Base-by-base conservation (phyloP, 2,888 invertebrate species). In the Himalopsyche japonica region DNA sequence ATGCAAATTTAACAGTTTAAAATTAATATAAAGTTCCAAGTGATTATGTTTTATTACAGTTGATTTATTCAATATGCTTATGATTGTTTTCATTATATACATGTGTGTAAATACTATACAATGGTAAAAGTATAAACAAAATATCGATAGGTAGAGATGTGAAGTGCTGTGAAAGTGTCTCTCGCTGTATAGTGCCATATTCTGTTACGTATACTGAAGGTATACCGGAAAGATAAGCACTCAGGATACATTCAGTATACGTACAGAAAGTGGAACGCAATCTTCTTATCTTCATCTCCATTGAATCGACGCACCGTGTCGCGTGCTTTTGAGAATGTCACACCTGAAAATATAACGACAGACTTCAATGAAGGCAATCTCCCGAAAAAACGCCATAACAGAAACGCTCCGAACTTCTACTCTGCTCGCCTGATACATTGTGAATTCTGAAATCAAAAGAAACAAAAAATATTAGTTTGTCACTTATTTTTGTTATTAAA, bases 221-320 rank as follows among this genome's bases (percentile, higher is more conserved):
- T 98, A 98, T 98, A 98, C 98, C 98, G 97, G 98, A 98, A 96
- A 97, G 95, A 93, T 94, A 95, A 93, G 96, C 97, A 97, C 97
- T 98, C 98, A 98, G 98, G 98, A 98, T 98, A 98, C 98, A 98
- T 98, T 98, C 97, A 98, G 98, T 98, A 98, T 98, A 98, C 98
- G 98, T 98, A 96, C 97, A 97, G 97, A 98, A 97, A 96, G 97
- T 96, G 93, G 93, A 93, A 93, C 94, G 91, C 90, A 89, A 86
- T 92, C 93, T 92, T 92, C 93, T 76, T 76, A 70, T 70, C 70
- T 70, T 27, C 87, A 64, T 84, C 80, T 70, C 37, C 77, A 88
- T 88, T 89, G 88, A 88, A 70, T 89, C 89, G 89, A 89, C 88
- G 89, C 89, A 90, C 89, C 90, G 89, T 89, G 88, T 30, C 24